A percentile compares a stretch with the other conserved stretches of the same genome.
These are phyloP conservation scores for Scaptodrosophila latifasciaeformis DNA, from an alignment of 2,888 invertebrate genomes.

Conservation along the genomic window DNA sequence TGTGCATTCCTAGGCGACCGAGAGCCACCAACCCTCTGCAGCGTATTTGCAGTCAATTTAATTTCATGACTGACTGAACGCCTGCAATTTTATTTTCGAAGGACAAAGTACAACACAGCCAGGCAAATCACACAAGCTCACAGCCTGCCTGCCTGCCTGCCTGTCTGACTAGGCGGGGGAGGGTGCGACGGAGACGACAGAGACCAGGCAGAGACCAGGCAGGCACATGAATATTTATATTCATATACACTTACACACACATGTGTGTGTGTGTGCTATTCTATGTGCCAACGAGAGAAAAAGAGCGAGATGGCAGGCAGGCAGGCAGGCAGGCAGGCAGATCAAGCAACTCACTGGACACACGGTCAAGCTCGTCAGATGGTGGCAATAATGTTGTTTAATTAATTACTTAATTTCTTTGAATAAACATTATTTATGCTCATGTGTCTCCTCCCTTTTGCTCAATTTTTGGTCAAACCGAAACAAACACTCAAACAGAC, in stretches of 20 bases:
- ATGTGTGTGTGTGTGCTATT: slow-evolving; percentile 17
- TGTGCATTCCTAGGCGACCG: no score
- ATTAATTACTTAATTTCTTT: slow-evolving; percentile 53
- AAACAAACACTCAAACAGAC: slow-evolving; percentile 13
- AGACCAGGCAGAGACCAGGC: no score
- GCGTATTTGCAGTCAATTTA: slow-evolving; percentile 72
- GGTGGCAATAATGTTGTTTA: slow-evolving; percentile 47
- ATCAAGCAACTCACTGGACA: neutral
- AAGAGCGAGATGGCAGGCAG: neutral
- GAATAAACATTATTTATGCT: slow-evolving; percentile 36
- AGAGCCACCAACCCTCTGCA: slow-evolving; percentile 6
- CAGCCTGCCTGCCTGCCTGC: no score
- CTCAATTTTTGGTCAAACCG: neutral
- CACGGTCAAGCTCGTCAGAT: slow-evolving; percentile 1
- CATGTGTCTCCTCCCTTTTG: slow-evolving; percentile 9
- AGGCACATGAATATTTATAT: slow-evolving; percentile 4
- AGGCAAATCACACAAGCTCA: slow-evolving; percentile 2
- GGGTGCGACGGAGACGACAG: no score
- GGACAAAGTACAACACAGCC: slow-evolving; percentile 46
- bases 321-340: neutral
- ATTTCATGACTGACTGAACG: slow-evolving; percentile 71
- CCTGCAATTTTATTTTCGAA: slow-evolving; percentile 63
- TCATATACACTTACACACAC: slow-evolving; percentile 34
- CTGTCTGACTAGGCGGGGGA: no score
- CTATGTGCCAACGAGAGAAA: slow-evolving; percentile 38